Evolutionary conservation across 1,140 invertebrate genomes (phyloP).

Genomic region (Drosophila dunni): DNA sequence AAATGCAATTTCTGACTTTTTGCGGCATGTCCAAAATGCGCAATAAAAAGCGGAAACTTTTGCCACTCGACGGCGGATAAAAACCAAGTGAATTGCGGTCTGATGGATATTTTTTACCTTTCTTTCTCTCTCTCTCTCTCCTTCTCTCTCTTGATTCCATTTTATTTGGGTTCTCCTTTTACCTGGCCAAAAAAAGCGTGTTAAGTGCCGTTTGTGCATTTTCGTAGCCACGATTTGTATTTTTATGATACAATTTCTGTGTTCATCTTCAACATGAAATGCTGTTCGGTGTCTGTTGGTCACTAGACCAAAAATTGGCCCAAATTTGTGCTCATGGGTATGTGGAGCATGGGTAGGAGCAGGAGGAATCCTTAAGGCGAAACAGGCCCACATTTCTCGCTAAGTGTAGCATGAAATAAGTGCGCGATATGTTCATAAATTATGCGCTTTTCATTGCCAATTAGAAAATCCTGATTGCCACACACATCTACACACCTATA

Average conservation of each 20-base stretch:
- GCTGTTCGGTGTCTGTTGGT: background rate
- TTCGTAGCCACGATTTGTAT: conserved; percentile 18
- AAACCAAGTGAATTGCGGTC: conserved; percentile 70
- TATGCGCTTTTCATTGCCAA: conserved; percentile 79
- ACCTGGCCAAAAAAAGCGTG: conserved; percentile 31
- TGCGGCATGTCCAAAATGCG: conserved; percentile 66
- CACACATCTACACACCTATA: conserved; percentile 33
- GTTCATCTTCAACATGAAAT: background rate
- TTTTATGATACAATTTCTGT: conserved; percentile 3
- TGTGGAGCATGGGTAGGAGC: background rate
- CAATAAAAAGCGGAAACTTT: conserved; percentile 62
- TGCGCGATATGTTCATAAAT: conserved; percentile 75
- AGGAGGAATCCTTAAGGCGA: background rate
- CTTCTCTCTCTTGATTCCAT: background rate
- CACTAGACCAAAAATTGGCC: background rate
- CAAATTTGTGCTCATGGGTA: background rate
- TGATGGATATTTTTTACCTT: conserved; percentile 50
- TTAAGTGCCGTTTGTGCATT: conserved; percentile 44
- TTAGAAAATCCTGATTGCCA: conserved; percentile 67
- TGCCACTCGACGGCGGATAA: conserved; percentile 20
- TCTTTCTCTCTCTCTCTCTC: conserved; percentile 1
- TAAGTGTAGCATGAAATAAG: conserved; percentile 71
- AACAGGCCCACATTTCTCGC: conserved; percentile 19
- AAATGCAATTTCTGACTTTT: conserved; percentile 75
- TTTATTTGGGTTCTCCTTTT: conserved; percentile 1